phyloP scores from a whole-genome alignment of 1,140 invertebrate genomes.

The Epicauta chinensis region DNA sequence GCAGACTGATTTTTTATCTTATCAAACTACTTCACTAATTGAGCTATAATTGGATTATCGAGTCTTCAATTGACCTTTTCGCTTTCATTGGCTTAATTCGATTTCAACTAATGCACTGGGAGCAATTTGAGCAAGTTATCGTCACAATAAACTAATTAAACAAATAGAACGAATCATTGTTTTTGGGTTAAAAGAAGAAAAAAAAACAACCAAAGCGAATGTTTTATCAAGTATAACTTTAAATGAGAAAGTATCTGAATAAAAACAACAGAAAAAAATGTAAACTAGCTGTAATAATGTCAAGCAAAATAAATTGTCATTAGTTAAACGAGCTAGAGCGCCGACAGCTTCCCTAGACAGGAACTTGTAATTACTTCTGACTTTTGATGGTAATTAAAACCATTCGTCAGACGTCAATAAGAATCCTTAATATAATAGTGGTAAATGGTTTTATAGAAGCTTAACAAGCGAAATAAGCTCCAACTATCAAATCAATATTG shows the following conservation, averaged over 20 bases:
- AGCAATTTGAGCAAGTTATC: too few species aligned
- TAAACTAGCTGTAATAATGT: too few species aligned
- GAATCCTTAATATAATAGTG: background rate
- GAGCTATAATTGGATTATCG: background rate
- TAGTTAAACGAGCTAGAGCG: conserved; percentile 13
- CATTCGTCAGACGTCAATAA: conserved; percentile 24
- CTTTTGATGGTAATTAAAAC: conserved; percentile 22
- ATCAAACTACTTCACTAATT: background rate
- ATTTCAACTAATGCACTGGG: too few species aligned
- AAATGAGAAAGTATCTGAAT: too few species aligned
- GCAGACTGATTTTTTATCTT: background rate
- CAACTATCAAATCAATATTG: background rate
- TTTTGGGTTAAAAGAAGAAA: too few species aligned
- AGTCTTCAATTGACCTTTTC: conserved; percentile 1
- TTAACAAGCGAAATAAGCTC: background rate
- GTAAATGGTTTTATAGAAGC: too few species aligned
- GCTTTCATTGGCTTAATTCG: too few species aligned
- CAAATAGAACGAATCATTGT: too few species aligned
- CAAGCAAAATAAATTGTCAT: conserved; percentile 2
- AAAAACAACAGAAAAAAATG: too few species aligned
- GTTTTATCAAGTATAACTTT: too few species aligned
- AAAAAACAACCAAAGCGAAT: too few species aligned
- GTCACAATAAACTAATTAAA: too few species aligned
- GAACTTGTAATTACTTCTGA: conserved; percentile 24
- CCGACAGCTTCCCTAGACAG: conserved; percentile 10